Conservation (phyloP, 1,140 invertebrate genomes). For the Drosophila parvula region DNA sequence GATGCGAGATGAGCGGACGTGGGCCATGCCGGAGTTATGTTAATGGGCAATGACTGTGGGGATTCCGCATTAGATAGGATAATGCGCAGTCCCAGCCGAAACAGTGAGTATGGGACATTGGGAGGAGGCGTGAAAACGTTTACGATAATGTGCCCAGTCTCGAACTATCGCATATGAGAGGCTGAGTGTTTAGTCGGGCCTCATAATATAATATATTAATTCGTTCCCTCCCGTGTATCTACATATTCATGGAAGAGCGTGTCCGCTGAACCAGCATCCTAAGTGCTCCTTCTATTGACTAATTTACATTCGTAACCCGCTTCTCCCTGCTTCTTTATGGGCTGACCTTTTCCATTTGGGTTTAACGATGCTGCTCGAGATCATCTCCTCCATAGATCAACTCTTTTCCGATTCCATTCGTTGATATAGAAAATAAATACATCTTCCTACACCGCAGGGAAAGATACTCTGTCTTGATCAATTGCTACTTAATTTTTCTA, state of each 20-base stretch:
- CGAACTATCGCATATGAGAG: slow-evolving; percentile 20
- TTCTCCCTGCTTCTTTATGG: slow-evolving; percentile 2
- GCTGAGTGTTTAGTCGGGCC: not conserved
- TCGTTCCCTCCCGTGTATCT: not conserved
- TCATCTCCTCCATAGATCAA: slow-evolving; percentile 35
- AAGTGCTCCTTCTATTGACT: slow-evolving; percentile 38
- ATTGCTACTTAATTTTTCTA: too few species aligned
- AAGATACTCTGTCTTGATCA: slow-evolving; percentile 1
- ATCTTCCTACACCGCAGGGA: not conserved
- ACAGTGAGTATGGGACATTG: slow-evolving; percentile 42
- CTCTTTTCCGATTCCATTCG: slow-evolving; percentile 43
- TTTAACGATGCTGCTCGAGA: slow-evolving; percentile 66
- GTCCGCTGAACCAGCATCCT: not conserved
- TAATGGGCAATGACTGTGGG: slow-evolving; percentile 77
- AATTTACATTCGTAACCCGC: slow-evolving; percentile 67
- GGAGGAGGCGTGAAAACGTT: slow-evolving; percentile 41
- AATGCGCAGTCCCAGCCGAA: slow-evolving; percentile 52
- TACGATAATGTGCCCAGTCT: slow-evolving; percentile 46
- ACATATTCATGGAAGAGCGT: too few species aligned
- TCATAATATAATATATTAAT: slow-evolving; percentile 11
- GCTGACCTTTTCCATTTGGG: slow-evolving; percentile 23
- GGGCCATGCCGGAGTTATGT: slow-evolving; percentile 63
- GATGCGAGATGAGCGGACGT: slow-evolving; percentile 37
- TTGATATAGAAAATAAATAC: slow-evolving; percentile 62
- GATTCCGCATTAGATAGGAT: slow-evolving; percentile 72